Base-by-base conservation (phyloP, 37 sponge, comb jelly and placozoan species). In the Halichondria panicea region DNA sequence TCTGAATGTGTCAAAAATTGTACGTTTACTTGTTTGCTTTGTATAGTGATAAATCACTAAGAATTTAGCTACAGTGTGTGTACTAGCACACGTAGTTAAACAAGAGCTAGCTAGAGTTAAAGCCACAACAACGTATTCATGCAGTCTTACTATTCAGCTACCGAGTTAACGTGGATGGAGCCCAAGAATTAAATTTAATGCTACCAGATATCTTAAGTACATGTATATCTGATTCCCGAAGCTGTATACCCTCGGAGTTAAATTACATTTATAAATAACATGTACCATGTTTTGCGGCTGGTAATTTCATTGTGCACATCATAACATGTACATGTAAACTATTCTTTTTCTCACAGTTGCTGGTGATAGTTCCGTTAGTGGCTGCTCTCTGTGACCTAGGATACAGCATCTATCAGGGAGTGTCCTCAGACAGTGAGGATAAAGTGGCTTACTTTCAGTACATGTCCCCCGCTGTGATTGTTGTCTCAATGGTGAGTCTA, bases 1-100 rank as follows among this genome's bases (percentile, higher is more conserved):
- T 34, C 64, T 88, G 43, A 81, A 88, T 37, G 54, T 85, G 31
- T 50, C 65, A 25, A 88, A 88, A 53, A 55, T 72, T n/a, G 91
- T 90, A 38, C 55, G 90, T 68, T 21, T 19, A 24, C 4, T 0
- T 32, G 0, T 27, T 40, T 15, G 2, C n/a, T 6, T 28, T 2
- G 52, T 7, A 2, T 28, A 28, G 57, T 28, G 27, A 9, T 24
- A 56, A 56, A 28, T 13, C 27, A 28, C 3, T 44, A 22, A 41
- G 43, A 67, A n/a, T n/a, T n/a, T n/a, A 33, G 21, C 21, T n/a
- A 48, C 52, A 48, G 11, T 18, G 60, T 37, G n/a, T 28, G 13
- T 71, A 71, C 13, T 22, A 5, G 36, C 37, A 9, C 22, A 72
- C 37, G 48, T 39, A 69, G 11, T 11, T 36, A 36, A n/a, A n/a